Evolutionary conservation across 2,888 invertebrate species (phyloP).

Genomic region (Chouioia cunea): DNA sequence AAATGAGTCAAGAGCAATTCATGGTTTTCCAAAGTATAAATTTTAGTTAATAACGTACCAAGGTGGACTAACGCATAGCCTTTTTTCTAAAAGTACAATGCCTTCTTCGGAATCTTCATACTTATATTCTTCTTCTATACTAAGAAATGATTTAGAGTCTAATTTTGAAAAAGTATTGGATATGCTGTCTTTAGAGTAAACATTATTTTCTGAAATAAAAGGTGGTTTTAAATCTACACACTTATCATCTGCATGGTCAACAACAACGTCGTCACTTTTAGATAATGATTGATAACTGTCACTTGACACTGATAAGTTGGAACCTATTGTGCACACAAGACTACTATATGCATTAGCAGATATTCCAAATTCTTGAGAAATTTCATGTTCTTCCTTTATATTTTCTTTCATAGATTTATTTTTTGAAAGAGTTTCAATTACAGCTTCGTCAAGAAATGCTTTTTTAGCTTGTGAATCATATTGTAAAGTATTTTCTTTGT

Average conservation of each 20-base stretch:
- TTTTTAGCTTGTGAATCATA: slow-evolving; percentile 3
- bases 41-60: slow-evolving; percentile 72
- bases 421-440: slow-evolving; percentile 16
- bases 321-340: slow-evolving; percentile 22
- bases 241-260: neutral
- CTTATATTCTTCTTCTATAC: slow-evolving; percentile 80
- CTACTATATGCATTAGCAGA: slow-evolving; percentile 7
- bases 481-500: slow-evolving; percentile 2
- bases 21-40: neutral
- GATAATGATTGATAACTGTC: slow-evolving; percentile 25
- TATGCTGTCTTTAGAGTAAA: too few species aligned
- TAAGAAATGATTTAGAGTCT: slow-evolving; percentile 68
- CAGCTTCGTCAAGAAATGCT: slow-evolving; percentile 3
- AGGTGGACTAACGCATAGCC: slow-evolving; percentile 71
- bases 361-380: slow-evolving; percentile 5
- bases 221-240: neutral
- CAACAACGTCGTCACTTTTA: neutral
- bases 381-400: slow-evolving; percentile 7
- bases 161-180: neutral
- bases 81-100: slow-evolving; percentile 78
- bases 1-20: neutral
- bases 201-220: neutral
- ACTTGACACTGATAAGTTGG: slow-evolving; percentile 12
- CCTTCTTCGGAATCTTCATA: slow-evolving; percentile 81
- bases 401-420: slow-evolving; percentile 18